These are phyloP conservation scores for Drosophila malerkotliana DNA, from an alignment of 1,140 invertebrate genomes.

Conservation along the genomic window DNA sequence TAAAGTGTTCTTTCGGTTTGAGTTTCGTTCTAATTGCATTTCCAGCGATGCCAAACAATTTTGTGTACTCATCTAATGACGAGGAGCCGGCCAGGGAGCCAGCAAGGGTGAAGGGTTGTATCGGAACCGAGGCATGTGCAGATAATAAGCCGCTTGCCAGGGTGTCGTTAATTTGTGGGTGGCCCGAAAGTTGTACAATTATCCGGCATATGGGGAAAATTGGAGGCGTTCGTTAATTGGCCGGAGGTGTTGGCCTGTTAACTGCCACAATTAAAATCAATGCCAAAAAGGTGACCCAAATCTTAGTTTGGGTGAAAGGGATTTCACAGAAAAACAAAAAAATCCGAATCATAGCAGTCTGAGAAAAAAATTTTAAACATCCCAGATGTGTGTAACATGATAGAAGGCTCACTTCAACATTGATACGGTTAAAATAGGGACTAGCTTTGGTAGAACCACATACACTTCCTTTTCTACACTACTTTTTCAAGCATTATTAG, in stretches of 20 bases:
- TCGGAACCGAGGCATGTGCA: slow-evolving; percentile 16
- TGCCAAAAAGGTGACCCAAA: slow-evolving; percentile 52
- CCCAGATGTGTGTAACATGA: too few species aligned
- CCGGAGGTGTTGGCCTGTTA: slow-evolving; percentile 57
- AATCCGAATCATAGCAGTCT: background rate
- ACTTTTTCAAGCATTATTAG: slow-evolving; percentile 8
- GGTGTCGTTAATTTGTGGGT: slow-evolving; percentile 65
- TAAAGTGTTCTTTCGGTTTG: slow-evolving; percentile 36
- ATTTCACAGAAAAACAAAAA: background rate
- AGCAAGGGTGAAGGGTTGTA: slow-evolving; percentile 10
- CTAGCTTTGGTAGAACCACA: background rate
- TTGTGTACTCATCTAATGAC: slow-evolving; percentile 62
- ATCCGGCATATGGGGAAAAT: slow-evolving; percentile 64
- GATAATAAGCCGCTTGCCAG: slow-evolving; percentile 71
- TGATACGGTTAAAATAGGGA: background rate
- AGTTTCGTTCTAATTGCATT: slow-evolving; percentile 69
- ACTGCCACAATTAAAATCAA: slow-evolving; percentile 67
- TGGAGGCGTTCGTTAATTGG: slow-evolving; percentile 66
- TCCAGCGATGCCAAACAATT: slow-evolving; percentile 54
- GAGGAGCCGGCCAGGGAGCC: slow-evolving; percentile 1
- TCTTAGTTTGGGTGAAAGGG: background rate
- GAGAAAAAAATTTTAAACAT: background rate
- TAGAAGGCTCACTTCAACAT: background rate
- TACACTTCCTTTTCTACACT: background rate
- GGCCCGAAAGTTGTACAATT: slow-evolving; percentile 58